phyloP scores from a whole-genome alignment of 2,888 invertebrate species.

The Oscheius sp. region DNA sequence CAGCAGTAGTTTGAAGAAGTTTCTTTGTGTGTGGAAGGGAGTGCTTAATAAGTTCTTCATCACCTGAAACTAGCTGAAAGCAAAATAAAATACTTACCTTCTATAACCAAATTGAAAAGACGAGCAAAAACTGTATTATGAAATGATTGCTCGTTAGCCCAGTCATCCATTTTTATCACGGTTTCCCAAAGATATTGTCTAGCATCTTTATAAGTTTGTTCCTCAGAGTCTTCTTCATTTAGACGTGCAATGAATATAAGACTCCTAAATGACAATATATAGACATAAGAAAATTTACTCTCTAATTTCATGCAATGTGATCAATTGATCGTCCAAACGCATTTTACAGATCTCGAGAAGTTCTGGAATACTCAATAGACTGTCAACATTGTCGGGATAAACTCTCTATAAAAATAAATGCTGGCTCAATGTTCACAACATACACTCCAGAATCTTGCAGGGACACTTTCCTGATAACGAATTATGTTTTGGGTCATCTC shows the following conservation, averaged over 20 bases:
- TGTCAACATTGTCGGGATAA: constrained; percentile 8
- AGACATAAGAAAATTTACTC: not conserved
- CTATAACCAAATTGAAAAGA: not conserved
- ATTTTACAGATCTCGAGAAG: constrained; percentile 12
- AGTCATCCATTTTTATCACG: not conserved
- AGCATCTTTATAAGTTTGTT: not conserved
- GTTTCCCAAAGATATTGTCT: constrained; percentile 8
- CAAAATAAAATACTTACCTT: not conserved
- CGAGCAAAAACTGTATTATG: not conserved
- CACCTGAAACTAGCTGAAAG: not conserved
- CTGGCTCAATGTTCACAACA: too few relatives aligned
- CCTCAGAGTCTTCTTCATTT: not conserved
- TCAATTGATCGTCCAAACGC: not conserved
- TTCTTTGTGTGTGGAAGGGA: not conserved
- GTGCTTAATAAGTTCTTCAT: not conserved
- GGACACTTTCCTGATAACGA: constrained; percentile 11
- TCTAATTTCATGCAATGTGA: not conserved
- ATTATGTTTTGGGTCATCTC: not conserved
- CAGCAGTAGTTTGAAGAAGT: not conserved
- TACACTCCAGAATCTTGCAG: too few relatives aligned
- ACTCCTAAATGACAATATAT: constrained; percentile 1
- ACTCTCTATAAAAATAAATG: not conserved
- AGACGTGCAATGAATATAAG: not conserved
- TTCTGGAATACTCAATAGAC: not conserved
- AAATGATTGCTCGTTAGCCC: not conserved